Evolutionary conservation across 2,797 vertebrate genomes (phyloP).

Genomic region (Manis crassicaudata): DNA sequence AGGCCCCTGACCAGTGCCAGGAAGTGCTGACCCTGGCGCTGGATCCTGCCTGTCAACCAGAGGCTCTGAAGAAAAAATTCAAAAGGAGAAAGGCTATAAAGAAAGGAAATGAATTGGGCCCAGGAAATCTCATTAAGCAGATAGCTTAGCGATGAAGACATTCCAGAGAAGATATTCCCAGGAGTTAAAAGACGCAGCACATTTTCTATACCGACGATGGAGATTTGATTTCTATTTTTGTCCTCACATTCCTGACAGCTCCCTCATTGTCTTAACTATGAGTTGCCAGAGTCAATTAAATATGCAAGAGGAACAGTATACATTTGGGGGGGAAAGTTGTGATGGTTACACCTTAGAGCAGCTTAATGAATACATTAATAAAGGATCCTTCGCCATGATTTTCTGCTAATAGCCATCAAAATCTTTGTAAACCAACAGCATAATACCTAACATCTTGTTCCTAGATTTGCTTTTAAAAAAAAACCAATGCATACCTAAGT

Average conservation of each 20-base stretch:
- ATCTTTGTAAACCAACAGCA: constrained; percentile 85
- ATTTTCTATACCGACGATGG: constrained; percentile 32
- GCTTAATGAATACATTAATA: constrained; percentile 90
- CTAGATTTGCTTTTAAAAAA: constrained; percentile 87
- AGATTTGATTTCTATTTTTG: constrained; percentile 63
- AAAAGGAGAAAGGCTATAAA: not conserved
- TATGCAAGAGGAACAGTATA: constrained; percentile 79
- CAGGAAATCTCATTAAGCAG: constrained; percentile 63
- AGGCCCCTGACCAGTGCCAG: constrained; percentile 62
- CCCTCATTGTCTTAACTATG: constrained; percentile 76
- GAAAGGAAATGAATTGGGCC: not conserved
- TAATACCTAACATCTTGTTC: constrained; percentile 87
- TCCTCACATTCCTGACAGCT: constrained; percentile 74
- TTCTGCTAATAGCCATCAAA: constrained; percentile 88
- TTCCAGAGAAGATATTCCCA: constrained; percentile 28
- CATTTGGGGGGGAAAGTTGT: constrained; percentile 82
- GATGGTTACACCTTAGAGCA: constrained; percentile 85
- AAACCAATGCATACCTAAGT: constrained; percentile 91
- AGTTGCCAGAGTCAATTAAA: constrained; percentile 79
- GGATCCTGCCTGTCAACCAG: constrained; percentile 2
- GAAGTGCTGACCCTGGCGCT: constrained; percentile 54
- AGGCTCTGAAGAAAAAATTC: constrained; percentile 43
- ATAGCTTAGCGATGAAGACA: constrained; percentile 69
- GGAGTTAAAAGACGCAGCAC: constrained; percentile 50
- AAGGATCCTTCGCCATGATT: constrained; percentile 86